Evolutionary conservation across 2,113 vertebrate genomes (phyloP), one percentile per base, ranked within the genome.

Genomic region (Aegotheles bennettii): DNA sequence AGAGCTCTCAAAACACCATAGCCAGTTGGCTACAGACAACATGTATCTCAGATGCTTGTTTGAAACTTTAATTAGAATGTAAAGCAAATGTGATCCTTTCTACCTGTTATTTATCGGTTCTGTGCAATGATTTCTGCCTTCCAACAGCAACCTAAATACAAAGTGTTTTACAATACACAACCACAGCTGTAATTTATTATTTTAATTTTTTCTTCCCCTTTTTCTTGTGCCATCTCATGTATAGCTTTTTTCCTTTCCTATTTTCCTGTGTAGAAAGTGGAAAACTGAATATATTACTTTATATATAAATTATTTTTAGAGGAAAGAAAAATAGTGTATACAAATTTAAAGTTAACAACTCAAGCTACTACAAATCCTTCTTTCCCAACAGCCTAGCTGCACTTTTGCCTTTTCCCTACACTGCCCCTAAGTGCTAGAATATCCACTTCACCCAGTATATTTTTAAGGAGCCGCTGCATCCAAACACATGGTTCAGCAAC

Each of bases 31-130:
- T 87, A 87, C 24, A 81, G 73, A 87, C 64, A 90, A 64, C n/a
- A 76, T 29, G 23, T 11, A 68, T 67, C 23, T 67, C 63, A 88
- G 61, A 20, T 60, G n/a, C 40, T 64, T 91, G 50, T 83, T 89
- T 93, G 73, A 96, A 95, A 87, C 84, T 89, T 85, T 93, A 94
- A 71, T 93, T 86, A 92, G 45, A 93, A 82, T 69, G 56, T 73
- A 95, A 93, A 90, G 45, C 36, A 94, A 80, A 89, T 60, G 47
- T 47, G 54, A 73, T 53, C 57, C 61, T 90, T 84, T 16, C n/a
- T 88, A 69, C 79, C 65, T 81, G 40, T n/a, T 57, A 54, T 77
- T 85, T 78, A 69, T 81, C 85, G 61, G 28, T 88, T 96, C 43
- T 81, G 40, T 64, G 40, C 50, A 87, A 87, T 69, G 15, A 83